phyloP scores from a whole-genome alignment of 2,888 invertebrate species.

The Watsonalla cultraria region DNA sequence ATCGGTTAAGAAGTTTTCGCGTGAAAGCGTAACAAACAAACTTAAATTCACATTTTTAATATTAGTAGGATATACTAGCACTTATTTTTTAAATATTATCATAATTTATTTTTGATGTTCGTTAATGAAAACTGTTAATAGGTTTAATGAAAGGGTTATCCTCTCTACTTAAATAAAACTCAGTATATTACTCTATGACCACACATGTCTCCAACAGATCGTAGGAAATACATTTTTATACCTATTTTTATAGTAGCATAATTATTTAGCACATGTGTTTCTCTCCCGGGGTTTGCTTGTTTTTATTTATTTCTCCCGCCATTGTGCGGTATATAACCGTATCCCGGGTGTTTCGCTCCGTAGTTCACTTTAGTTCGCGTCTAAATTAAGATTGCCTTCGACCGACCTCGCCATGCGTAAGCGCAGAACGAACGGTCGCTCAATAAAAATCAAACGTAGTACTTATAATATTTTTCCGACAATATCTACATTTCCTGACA shows the following conservation, averaged over 20 bases:
- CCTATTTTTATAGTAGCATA: slow-evolving; percentile 19
- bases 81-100: too few relatives aligned
- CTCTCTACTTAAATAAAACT: not conserved
- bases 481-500: slow-evolving; percentile 51
- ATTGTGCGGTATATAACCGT: slow-evolving; percentile 49
- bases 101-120: too few relatives aligned
- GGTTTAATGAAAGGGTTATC: too few relatives aligned
- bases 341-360: slow-evolving; percentile 52
- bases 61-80: too few relatives aligned
- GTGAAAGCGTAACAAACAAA: too few relatives aligned
- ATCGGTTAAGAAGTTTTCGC: too few relatives aligned
- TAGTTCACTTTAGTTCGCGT: slow-evolving; percentile 58
- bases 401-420: slow-evolving; percentile 65
- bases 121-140: too few relatives aligned
- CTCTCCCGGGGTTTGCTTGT: slow-evolving; percentile 27
- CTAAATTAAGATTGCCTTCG: slow-evolving; percentile 72
- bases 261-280: slow-evolving; percentile 31
- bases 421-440: slow-evolving; percentile 56
- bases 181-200: slow-evolving; percentile 9
- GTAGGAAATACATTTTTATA: slow-evolving; percentile 12
- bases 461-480: slow-evolving; percentile 71
- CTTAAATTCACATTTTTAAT: too few relatives aligned
- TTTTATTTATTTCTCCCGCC: slow-evolving; percentile 28
- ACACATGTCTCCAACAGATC: slow-evolving; percentile 18
- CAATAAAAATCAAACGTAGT: slow-evolving; percentile 70